These are phyloP conservation scores for Trinectes maculatus DNA, from an alignment of 2,113 vertebrate species.

Conservation along the genomic window DNA sequence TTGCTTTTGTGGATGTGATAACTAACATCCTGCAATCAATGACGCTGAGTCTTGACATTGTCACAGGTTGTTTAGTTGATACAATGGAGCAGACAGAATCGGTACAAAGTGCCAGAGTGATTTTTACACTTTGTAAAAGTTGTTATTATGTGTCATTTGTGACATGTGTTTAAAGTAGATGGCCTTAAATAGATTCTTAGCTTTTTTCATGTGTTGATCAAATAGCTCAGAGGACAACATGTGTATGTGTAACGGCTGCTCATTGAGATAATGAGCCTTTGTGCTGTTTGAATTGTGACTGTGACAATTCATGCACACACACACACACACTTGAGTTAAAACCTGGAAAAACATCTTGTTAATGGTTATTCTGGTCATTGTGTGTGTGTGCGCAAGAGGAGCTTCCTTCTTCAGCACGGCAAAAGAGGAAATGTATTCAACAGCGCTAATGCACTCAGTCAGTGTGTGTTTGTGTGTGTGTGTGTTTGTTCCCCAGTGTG, in stretches of 20 bases:
- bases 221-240: conserved; percentile 8
- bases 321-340: conserved; percentile 10
- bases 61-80: conserved; percentile 11
- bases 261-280: conserved; percentile 1
- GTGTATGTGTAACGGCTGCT: background rate
- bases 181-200: conserved; percentile 32
- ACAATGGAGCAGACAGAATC: conserved; percentile 3
- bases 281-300: no score
- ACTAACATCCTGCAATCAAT: conserved; percentile 20
- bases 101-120: conserved; percentile 9
- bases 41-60: conserved; percentile 21
- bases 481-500: conserved; percentile 25
- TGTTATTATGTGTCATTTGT: conserved; percentile 4
- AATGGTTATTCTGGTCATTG: conserved; percentile 36
- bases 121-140: conserved; percentile 36
- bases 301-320: background rate
- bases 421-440: conserved; percentile 27
- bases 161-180: conserved; percentile 14
- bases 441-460: conserved; percentile 13
- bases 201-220: conserved; percentile 31
- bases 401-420: conserved; percentile 18
- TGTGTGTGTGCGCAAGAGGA: conserved; percentile 3
- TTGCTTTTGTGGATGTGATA: conserved; percentile 27
- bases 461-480: conserved; percentile 5
- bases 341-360: conserved; percentile 22